A percentile compares a stretch with the other conserved stretches of the same genome.
These are phyloP conservation scores for Strix aluco DNA, from an alignment of 2,113 vertebrate genomes.

Conservation along the genomic window DNA sequence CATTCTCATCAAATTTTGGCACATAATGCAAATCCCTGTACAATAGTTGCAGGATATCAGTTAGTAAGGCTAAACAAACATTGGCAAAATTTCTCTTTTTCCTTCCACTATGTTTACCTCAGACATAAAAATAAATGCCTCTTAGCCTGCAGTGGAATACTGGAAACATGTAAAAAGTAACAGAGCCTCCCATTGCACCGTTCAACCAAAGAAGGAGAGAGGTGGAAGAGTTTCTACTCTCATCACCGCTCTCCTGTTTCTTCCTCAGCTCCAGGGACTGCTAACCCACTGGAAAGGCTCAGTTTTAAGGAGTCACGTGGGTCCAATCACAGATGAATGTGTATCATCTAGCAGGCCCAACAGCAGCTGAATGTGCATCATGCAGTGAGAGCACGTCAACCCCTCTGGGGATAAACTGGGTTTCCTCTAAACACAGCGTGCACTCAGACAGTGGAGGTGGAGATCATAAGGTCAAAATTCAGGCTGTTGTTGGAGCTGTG, in stretches of 20 bases:
- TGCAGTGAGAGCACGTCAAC: rapidly evolving
- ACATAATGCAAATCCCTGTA: neutral
- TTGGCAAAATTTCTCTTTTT: constrained; percentile 4
- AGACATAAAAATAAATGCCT: neutral
- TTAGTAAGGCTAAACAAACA: constrained; percentile 42
- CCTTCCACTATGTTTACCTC: neutral
- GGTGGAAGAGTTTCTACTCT: neutral
- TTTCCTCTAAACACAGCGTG: rapidly evolving
- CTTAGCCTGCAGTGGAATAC: neutral
- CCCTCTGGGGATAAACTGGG: neutral
- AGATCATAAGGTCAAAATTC: neutral
- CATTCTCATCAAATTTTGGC: constrained; percentile 6
- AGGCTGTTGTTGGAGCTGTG: neutral
- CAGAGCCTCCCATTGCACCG: neutral
- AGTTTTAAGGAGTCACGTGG: rapidly evolving
- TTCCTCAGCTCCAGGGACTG: neutral
- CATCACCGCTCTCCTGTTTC: neutral
- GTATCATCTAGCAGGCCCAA: neutral
- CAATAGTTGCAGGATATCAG: constrained; percentile 15
- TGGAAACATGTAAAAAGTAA: neutral
- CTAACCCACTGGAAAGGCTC: neutral
- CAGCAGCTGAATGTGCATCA: neutral
- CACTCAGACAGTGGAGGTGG: neutral
- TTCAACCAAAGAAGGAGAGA: neutral
- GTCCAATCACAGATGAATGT: neutral